Evolutionary conservation across 2,113 vertebrate genomes (phyloP), one percentile per base, ranked within the genome.

Genomic region (Gopherus evgoodei): DNA sequence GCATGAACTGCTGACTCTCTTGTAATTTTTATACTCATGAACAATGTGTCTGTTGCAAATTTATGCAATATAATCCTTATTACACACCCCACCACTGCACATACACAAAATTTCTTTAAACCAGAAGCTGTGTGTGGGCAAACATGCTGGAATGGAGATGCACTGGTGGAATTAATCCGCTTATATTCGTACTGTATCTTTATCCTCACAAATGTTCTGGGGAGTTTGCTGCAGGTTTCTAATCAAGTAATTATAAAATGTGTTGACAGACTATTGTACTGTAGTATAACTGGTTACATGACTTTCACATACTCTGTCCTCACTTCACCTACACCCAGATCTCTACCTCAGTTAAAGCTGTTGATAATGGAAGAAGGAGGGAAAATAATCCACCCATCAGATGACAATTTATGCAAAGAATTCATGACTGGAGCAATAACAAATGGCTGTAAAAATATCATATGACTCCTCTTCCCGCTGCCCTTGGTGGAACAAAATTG

Each of bases 381-480:
- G 17, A 69, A 0, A 53, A n/a, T 27, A 56, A 86, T 50, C 72
- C 69, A 97, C 87, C 95, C 72, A 5, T 96, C 96, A 93, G 96
- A 90, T 97, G 95, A 90, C 96, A 97, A 89, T 97, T 97, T 97
- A 91, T 96, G 94, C 95, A 87, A 90, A 88, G 59, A 80, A 97
- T 95, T 93, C 95, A 81, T 95, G 91, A n/a, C 65, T 96, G 93
- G 91, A 97, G 97, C 92, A 96, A 81, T 93, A 97, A 96, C 97
- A 98, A 98, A 98, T 97, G 98, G 91, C 87, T 98, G 93, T 93
- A 86, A 97, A 98, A 98, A 98, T 97, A 94, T 97, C 97, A 96
- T 93, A 88, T 82, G 79, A 97, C 54, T 97, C 84, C 87, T 90
- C 96, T 98, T 98, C 97, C 97, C 97, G 91, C 93, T 87, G 82